A percentile compares a stretch with the other conserved stretches of the same genome.
phyloP scores from a whole-genome alignment of 1,140 invertebrate species.

The Drosophila azteca region DNA sequence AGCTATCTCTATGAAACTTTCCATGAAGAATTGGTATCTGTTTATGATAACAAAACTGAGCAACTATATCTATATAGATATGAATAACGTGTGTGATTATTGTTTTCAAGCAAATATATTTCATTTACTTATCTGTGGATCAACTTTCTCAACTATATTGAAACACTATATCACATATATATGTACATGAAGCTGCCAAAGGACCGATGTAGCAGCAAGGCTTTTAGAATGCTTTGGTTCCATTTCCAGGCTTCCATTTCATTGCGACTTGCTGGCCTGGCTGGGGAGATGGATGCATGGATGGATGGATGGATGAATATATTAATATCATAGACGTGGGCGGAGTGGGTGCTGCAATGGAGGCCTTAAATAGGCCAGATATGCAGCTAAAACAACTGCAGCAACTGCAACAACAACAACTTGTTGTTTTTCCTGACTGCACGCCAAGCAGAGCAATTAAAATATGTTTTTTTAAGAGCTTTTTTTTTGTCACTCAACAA shows the following conservation, averaged over 20 bases:
- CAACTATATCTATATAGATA: background rate
- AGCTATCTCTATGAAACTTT: too few relatives aligned
- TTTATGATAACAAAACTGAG: too few relatives aligned
- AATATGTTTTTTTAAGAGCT: constrained; percentile 41
- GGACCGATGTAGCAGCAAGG: too few relatives aligned
- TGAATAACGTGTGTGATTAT: constrained; percentile 38
- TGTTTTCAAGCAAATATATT: constrained; percentile 4
- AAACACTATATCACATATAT: too few relatives aligned
- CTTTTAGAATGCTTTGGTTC: too few relatives aligned
- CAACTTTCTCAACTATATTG: too few relatives aligned
- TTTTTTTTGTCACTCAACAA: constrained; percentile 42
- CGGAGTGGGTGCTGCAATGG: background rate
- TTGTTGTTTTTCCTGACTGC: constrained; percentile 37
- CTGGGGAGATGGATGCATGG: too few relatives aligned
- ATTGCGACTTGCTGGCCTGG: constrained; percentile 10
- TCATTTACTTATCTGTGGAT: too few relatives aligned
- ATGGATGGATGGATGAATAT: constrained; percentile 16
- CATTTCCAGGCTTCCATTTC: background rate
- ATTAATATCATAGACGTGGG: constrained; percentile 44
- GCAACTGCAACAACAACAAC: constrained; percentile 35
- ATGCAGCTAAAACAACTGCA: constrained; percentile 11
- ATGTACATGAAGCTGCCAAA: background rate
- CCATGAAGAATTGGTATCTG: too few relatives aligned
- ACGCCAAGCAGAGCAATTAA: constrained; percentile 39
- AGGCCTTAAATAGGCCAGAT: constrained; percentile 64